Percentiles rank a stretch among this genome's conserved stretches.
Evolutionary conservation across 2,888 invertebrate species (phyloP).

Genomic region (Eupeodes latifasciatus): DNA sequence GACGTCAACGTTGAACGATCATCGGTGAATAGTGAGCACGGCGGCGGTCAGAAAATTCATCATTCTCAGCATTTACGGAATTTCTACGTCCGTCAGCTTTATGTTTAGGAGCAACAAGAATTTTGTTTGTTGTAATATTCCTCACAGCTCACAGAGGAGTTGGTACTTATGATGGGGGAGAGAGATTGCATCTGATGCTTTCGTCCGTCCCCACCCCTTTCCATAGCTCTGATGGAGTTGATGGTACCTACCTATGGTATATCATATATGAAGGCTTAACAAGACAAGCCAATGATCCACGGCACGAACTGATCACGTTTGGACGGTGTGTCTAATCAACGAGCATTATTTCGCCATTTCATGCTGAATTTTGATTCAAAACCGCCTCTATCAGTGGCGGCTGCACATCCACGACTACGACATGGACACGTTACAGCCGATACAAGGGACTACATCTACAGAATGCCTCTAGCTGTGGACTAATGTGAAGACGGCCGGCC

Average conservation of each 20-base stretch:
- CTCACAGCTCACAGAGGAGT: constrained; percentile 3
- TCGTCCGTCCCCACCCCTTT: neutral
- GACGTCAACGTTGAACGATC: constrained; percentile 21
- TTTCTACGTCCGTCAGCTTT: constrained; percentile 15
- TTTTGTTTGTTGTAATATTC: constrained; percentile 38
- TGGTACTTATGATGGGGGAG: constrained; percentile 42
- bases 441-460: neutral
- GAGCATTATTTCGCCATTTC: constrained; percentile 76
- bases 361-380: constrained; percentile 73
- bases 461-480: constrained; percentile 69
- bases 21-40: neutral
- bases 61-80: constrained; percentile 64
- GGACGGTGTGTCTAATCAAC: constrained; percentile 74
- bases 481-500: constrained; percentile 41
- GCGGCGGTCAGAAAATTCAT: constrained; percentile 48
- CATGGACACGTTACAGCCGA: constrained; percentile 32
- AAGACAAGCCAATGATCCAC: constrained; percentile 65
- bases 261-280: constrained; percentile 10
- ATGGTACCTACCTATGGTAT: too few relatives aligned
- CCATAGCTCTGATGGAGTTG: neutral
- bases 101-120: constrained; percentile 13
- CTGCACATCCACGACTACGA: constrained; percentile 61
- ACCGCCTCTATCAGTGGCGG: constrained; percentile 72
- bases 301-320: constrained; percentile 70
- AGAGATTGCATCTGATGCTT: constrained; percentile 62